Evolutionary conservation across 1,140 invertebrate species (phyloP).

Genomic region (Hyles euphorbiae): DNA sequence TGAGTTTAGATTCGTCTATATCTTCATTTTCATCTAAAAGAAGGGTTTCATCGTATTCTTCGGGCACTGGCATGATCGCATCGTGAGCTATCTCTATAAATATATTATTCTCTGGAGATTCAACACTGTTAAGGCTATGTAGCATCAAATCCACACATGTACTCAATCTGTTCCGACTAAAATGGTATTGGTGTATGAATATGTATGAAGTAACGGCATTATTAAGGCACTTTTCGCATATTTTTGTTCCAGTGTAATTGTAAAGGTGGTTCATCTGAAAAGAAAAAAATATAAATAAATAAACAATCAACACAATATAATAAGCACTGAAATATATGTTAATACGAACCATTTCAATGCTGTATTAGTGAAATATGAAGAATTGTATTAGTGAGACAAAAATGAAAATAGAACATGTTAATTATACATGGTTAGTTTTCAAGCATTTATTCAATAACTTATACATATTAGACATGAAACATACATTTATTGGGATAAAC

Average conservation of each 20-base stretch:
- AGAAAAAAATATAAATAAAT: slow-evolving; percentile 30
- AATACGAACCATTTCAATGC: too few species aligned
- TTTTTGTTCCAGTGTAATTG: slow-evolving; percentile 53
- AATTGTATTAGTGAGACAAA: too few species aligned
- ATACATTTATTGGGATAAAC: too few species aligned
- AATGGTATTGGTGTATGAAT: slow-evolving; percentile 43
- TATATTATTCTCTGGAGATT: slow-evolving; percentile 36
- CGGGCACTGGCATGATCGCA: slow-evolving; percentile 37
- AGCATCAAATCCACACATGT: slow-evolving; percentile 46
- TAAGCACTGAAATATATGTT: too few species aligned
- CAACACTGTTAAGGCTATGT: slow-evolving; percentile 31
- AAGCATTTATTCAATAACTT: too few species aligned
- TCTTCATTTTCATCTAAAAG: slow-evolving; percentile 25
- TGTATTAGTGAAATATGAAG: too few species aligned
- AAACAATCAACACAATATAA: too few species aligned
- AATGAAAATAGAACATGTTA: too few species aligned
- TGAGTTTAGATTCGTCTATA: slow-evolving; percentile 36
- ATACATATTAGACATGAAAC: too few species aligned
- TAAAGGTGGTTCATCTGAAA: slow-evolving; percentile 57
- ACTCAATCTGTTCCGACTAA: slow-evolving; percentile 45
- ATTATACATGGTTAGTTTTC: too few species aligned
- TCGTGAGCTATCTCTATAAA: slow-evolving; percentile 53
- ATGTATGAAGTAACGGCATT: slow-evolving; percentile 49
- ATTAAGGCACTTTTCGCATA: slow-evolving; percentile 58
- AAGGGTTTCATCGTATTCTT: slow-evolving; percentile 25